phyloP scores from a whole-genome alignment of 92 coral and sea anemone species.

The Siderastrea radians region DNA sequence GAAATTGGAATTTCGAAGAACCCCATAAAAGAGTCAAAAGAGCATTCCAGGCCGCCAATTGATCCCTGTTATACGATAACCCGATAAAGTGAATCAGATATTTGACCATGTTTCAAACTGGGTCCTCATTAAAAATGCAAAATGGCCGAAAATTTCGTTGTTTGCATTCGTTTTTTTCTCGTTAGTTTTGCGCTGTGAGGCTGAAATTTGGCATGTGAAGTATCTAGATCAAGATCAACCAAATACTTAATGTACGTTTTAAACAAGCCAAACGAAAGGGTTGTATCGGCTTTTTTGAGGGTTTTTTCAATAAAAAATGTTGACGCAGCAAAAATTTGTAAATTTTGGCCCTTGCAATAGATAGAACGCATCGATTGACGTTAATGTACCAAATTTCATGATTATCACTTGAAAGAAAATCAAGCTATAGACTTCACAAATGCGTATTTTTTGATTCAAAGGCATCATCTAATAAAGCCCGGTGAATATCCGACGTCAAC shows the following conservation, averaged over 20 bases:
- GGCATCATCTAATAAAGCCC: no score
- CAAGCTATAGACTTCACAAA: neutral
- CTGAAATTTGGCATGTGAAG: neutral
- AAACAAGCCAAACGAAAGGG: no score
- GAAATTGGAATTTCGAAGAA: no score
- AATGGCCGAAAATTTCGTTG: neutral
- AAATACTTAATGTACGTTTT: neutral
- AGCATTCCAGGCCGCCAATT: no score
- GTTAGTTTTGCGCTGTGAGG: neutral
- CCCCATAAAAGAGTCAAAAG: no score
- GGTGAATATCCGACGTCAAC: no score
- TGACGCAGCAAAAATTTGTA: neutral
- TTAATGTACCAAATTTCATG: neutral
- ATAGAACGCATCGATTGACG: constrained; percentile 1
- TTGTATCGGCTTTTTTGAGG: no score
- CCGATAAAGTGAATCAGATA: no score
- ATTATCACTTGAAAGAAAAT: neutral
- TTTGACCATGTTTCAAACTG: neutral
- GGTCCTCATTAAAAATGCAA: neutral
- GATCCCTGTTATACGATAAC: no score
- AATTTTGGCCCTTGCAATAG: neutral
- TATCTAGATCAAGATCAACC: neutral
- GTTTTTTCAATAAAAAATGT: neutral
- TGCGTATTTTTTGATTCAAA: neutral
- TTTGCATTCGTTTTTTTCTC: neutral